phyloP scores from a whole-genome alignment of 2,888 invertebrate species.

The Scaptomyza parva region DNA sequence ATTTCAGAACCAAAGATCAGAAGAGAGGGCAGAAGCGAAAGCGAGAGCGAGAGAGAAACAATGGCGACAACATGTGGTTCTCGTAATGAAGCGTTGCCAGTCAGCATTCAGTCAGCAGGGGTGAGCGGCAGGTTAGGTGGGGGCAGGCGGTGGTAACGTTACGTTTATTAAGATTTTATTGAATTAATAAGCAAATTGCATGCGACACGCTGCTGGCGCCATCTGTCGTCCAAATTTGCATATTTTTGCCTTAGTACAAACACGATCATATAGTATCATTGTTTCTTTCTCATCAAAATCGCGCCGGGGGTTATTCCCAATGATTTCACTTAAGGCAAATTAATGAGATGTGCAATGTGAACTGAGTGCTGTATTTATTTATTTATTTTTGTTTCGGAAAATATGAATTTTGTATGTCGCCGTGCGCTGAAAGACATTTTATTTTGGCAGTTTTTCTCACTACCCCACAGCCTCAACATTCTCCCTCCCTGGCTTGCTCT shows the following conservation, averaged over 20 bases:
- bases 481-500: background rate
- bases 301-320: slow-evolving; percentile 18
- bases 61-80: slow-evolving; percentile 71
- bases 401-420: slow-evolving; percentile 38
- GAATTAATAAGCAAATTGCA: slow-evolving; percentile 79
- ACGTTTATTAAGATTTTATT: slow-evolving; percentile 72
- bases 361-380: slow-evolving; percentile 9
- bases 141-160: slow-evolving; percentile 29
- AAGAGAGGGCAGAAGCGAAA: background rate
- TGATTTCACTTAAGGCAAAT: slow-evolving; percentile 37
- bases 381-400: slow-evolving; percentile 16
- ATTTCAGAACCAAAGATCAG: background rate
- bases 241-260: slow-evolving; percentile 6
- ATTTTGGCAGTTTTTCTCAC: slow-evolving; percentile 62
- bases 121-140: background rate
- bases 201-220: slow-evolving; percentile 77
- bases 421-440: slow-evolving; percentile 61
- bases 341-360: slow-evolving; percentile 47
- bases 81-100: slow-evolving; percentile 51
- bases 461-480: background rate
- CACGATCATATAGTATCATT: slow-evolving; percentile 21
- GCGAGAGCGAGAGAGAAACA: slow-evolving; percentile 8
- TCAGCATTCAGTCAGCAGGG: slow-evolving; percentile 1
- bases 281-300: slow-evolving; percentile 26
- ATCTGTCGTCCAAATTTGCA: slow-evolving; percentile 70